Evolutionary conservation across 2,113 vertebrate genomes (phyloP), one percentile per base, ranked within the genome.

Genomic region (Regulus satrapa): DNA sequence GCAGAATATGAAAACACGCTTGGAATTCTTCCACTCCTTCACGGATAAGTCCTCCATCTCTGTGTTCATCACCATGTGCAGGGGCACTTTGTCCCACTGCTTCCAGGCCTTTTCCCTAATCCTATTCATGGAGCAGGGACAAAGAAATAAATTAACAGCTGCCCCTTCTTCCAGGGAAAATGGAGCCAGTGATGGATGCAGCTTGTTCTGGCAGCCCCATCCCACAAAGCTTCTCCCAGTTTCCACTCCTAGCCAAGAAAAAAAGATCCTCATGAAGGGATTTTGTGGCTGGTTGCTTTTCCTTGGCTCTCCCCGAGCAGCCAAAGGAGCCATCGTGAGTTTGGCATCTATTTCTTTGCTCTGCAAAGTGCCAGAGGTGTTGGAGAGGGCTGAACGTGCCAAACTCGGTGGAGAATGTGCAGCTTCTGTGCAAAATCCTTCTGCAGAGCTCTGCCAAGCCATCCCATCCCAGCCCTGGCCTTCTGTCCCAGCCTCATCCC

Each of bases 11-110:
- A 93, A 91, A 92, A 89, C 85, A 24, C 6, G 6, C 49, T 83
- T 96, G 88, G 89, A 89, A 64, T 58, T 29, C n/a, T 74, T 95
- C 90, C 88, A 88, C 52, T 45, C 18, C 62, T 94, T 81, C 59
- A 23, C 48, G 48, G 77, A 55, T 17, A 69, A 85, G 85, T 76
- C 89, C 41, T 89, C 64, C 61, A 4, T 48, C 51, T 55, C 71
- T 85, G 34, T 1, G 5, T 17, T 31, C 49, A 77, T 69, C 45
- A 8, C 52, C 36, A 6, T 12, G 77, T 54, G 51, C 63, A 58
- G 68, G 61, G 69, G 43, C 58, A 68, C 51, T 76, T 54, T 94
- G 49, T 80, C 46, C 56, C 36, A 28, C 56, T 62, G 21, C 19
- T 82, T 43, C 76, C 67, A 85, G 75, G n/a, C 25, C 90, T 88